These are phyloP conservation scores for Brachionus angularis DNA, from an alignment of 1,140 invertebrate species.

Conservation along the genomic window DNA sequence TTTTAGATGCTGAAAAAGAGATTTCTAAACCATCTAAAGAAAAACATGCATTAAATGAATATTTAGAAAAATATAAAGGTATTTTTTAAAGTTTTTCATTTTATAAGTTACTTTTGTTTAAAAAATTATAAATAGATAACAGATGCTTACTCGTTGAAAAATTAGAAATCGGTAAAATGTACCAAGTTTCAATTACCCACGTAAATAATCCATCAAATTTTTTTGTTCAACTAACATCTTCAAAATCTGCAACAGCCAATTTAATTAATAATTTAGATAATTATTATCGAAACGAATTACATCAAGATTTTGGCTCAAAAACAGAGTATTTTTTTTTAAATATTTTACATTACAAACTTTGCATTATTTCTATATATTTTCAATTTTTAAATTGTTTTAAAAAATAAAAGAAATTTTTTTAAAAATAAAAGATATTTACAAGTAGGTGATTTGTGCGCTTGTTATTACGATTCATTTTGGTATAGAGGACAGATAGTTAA, in stretches of 20 bases:
- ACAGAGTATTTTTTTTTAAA: neutral
- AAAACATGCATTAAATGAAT: no score
- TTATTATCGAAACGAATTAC: constrained; percentile 17
- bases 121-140: no score
- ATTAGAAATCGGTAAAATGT: neutral
- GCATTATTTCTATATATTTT: neutral
- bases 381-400: neutral
- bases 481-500: constrained; percentile 1
- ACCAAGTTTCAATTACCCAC: constrained; percentile 10
- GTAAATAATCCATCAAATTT: constrained; percentile 25
- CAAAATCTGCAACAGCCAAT: constrained; percentile 18
- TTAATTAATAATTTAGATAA: constrained; percentile 30
- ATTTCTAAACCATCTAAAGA: no score
- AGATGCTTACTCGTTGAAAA: no score
- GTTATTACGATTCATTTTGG: constrained; percentile 16
- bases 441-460: constrained; percentile 26
- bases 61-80: no score
- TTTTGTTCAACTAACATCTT: constrained; percentile 7
- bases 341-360: no score
- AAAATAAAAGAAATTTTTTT: no score
- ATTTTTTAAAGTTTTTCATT: no score
- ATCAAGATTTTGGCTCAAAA: constrained; percentile 19
- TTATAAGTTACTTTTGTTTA: no score
- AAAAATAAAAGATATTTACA: neutral
- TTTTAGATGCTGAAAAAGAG: no score